A percentile compares a stretch with the other conserved stretches of the same genome.
These are phyloP conservation scores for Drosophila pseudotakahashii DNA, from an alignment of 2,888 invertebrate genomes.

Conservation along the genomic window DNA sequence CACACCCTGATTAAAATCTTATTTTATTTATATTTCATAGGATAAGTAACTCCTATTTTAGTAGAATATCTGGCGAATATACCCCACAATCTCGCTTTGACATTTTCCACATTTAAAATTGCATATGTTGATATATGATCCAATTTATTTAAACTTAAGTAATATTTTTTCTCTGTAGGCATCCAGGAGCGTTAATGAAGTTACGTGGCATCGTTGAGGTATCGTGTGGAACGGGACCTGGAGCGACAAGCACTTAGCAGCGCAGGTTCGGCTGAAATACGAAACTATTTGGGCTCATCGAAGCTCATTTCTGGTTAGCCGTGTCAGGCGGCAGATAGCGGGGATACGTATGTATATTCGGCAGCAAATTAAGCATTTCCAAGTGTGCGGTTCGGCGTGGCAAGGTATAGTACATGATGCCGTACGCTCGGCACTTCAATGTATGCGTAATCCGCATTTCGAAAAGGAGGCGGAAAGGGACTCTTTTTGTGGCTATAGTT, in stretches of 20 bases:
- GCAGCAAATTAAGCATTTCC: constrained; percentile 44
- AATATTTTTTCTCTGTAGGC: background rate
- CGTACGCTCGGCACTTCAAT: constrained; percentile 21
- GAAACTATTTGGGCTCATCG: constrained; percentile 52
- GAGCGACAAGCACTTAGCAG: constrained; percentile 14
- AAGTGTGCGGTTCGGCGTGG: constrained; percentile 8
- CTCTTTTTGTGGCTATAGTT: constrained; percentile 33
- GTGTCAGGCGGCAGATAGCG: constrained; percentile 3
- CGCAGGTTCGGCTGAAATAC: constrained; percentile 37
- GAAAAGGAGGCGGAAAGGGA: constrained; percentile 1
- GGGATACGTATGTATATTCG: constrained; percentile 37
- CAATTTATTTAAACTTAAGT: background rate
- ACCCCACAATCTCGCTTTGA: too few species aligned
- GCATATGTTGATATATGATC: too few species aligned
- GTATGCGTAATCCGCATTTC: constrained; percentile 19
- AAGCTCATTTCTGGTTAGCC: constrained; percentile 47
- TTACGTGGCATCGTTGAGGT: constrained; percentile 36
- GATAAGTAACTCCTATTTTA: too few species aligned
- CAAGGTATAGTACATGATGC: constrained; percentile 1
- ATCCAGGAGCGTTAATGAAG: constrained; percentile 47
- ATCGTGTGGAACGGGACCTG: background rate
- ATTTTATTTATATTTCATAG: too few species aligned
- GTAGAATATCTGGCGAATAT: too few species aligned
- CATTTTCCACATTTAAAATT: too few species aligned
- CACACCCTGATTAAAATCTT: too few species aligned